These are phyloP conservation scores for Chascanopsetta lugubris DNA, from an alignment of 2,113 vertebrate species.

Conservation along the genomic window DNA sequence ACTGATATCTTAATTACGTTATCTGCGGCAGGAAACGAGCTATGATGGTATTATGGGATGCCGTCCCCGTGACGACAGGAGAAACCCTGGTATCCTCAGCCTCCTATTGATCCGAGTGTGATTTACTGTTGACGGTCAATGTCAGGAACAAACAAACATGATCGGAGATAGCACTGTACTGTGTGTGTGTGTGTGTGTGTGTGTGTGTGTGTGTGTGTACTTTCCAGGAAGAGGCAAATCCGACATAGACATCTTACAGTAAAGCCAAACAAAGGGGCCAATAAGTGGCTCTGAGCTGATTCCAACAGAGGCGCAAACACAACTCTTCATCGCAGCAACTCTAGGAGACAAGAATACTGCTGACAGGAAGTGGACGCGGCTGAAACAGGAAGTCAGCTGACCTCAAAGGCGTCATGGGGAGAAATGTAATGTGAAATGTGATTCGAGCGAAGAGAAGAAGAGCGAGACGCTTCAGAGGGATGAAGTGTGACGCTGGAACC, in stretches of 20 bases:
- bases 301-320: slow-evolving; percentile 4
- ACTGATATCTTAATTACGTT: slow-evolving; percentile 50
- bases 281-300: slow-evolving; percentile 2
- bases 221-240: slow-evolving; percentile 28
- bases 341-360: background rate
- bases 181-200: background rate
- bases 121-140: slow-evolving; percentile 33
- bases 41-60: slow-evolving; percentile 56
- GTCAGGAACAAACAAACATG: slow-evolving; percentile 23
- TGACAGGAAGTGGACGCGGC: slow-evolving; percentile 23
- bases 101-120: slow-evolving; percentile 31
- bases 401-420: background rate
- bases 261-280: background rate
- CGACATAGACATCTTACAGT: slow-evolving; percentile 17
- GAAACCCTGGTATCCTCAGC: slow-evolving; percentile 12
- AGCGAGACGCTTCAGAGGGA: background rate
- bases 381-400: slow-evolving; percentile 34
- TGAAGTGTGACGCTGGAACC: no score
- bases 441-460: background rate
- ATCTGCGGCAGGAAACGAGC: slow-evolving; percentile 31
- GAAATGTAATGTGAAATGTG: background rate
- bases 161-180: no score
- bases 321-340: background rate
- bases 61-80: slow-evolving; percentile 35
- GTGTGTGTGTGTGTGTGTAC: slow-evolving; percentile 4